Evolutionary conservation across 2,113 vertebrate genomes (phyloP).

Genomic region (Cyprinodon brontotheroides): DNA sequence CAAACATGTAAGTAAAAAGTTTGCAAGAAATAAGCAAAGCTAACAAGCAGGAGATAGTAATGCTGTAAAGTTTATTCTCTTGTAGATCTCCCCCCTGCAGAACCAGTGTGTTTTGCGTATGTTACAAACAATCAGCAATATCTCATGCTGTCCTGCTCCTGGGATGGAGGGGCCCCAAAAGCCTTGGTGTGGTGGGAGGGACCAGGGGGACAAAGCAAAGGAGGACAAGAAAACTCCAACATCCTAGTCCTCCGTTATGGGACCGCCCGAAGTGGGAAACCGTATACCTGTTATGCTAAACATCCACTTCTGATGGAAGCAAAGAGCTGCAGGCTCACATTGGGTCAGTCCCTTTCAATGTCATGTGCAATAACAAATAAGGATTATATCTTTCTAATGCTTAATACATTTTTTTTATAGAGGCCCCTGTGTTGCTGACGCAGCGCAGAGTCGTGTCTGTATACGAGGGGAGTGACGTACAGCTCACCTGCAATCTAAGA

Average conservation of each 20-base stretch:
- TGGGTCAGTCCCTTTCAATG: conserved; percentile 76
- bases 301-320: conserved; percentile 79
- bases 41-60: background rate
- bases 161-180: conserved; percentile 84
- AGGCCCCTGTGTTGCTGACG: conserved; percentile 81
- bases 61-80: background rate
- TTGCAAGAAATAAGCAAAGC: background rate
- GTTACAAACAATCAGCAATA: conserved; percentile 79
- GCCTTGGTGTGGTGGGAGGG: conserved; percentile 84
- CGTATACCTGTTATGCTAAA: conserved; percentile 81
- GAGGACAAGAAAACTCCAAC: conserved; percentile 69
- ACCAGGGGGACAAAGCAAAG: conserved; percentile 54
- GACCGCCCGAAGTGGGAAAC: conserved; percentile 70
- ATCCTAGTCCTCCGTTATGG: conserved; percentile 79
- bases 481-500: conserved; percentile 81
- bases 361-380: background rate
- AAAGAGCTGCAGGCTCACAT: conserved; percentile 79
- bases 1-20: conserved; percentile 79
- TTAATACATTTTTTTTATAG: conserved; percentile 56
- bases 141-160: conserved; percentile 86
- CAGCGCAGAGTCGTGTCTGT: conserved; percentile 79
- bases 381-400: background rate
- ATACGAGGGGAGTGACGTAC: conserved; percentile 83
- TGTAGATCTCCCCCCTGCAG: conserved; percentile 78
- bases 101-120: conserved; percentile 79